These are phyloP conservation scores for Panulirus ornatus DNA, from an alignment of 1,140 invertebrate genomes.

Conservation along the genomic window DNA sequence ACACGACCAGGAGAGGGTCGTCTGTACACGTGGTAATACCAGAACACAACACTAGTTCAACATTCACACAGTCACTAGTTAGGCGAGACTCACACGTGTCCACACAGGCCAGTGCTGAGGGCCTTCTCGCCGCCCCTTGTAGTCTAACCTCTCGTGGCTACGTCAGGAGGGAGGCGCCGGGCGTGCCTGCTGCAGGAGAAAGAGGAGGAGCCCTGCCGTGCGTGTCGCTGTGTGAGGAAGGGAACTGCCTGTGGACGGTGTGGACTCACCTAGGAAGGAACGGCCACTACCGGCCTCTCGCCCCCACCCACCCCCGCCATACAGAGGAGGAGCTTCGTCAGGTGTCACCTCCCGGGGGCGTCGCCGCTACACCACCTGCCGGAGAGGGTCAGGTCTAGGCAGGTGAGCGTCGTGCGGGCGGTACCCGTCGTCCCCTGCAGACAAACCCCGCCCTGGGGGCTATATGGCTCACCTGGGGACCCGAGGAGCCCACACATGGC, in stretches of 20 bases:
- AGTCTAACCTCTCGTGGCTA: no score
- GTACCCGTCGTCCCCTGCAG: not conserved
- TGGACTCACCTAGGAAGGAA: conserved; percentile 34
- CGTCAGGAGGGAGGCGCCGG: not conserved
- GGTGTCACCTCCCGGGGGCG: conserved; percentile 12
- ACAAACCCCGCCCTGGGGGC: not conserved
- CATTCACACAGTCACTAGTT: no score
- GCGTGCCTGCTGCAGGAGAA: no score
- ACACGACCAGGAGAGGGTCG: no score
- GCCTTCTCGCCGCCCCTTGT: no score
- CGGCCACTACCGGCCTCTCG: not conserved
- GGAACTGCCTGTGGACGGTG: conserved; percentile 39
- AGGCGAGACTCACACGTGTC: no score
- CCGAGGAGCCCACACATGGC: conserved; percentile 5
- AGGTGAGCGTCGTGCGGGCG: not conserved
- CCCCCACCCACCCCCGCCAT: conserved; percentile 17
- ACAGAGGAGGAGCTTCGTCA: conserved; percentile 18
- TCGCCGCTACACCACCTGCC: not conserved
- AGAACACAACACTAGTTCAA: no score
- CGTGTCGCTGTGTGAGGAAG: conserved; percentile 30
- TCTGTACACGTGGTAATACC: no score
- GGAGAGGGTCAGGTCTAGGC: not conserved
- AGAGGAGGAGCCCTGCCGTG: no score
- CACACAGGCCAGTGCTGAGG: no score
- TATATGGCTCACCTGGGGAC: not conserved